Evolutionary conservation across 1,140 invertebrate species (phyloP), one percentile per base, ranked within the genome.

Genomic region (Hyphantria cunea): DNA sequence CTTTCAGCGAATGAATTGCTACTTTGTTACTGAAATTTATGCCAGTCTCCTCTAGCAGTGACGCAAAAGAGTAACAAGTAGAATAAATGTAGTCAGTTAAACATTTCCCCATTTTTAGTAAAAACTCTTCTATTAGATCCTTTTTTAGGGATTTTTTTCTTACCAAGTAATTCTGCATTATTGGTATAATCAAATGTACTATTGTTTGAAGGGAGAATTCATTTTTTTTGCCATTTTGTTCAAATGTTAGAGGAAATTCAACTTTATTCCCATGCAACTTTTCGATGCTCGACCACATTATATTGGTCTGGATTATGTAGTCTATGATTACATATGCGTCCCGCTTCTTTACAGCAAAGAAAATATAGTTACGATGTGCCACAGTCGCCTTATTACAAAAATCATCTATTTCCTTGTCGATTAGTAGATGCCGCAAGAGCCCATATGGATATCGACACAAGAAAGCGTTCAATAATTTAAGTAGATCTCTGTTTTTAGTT

Each of bases 271-370:
- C 41, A 5, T 51, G 11, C 17, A 33, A 39, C n/a, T 51, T 60
- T 5, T 62, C 56, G 25, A 64, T 32, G 37, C 70, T 64, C 2
- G 64, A 64, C 65, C 68, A 74, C 39, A 68, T 64, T 42, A 74
- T 42, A 42, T 59, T 52, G 33, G 44, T 53, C 11, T 65, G 62
- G 2, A 59, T 55, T 3, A 45, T 37, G 13, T 59, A 70, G 41
- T 68, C 56, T 34, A 62, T 37, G 8, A 69, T 14, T 0, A 44
- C 53, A 25, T 33, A 34, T 0, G 52, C 14, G 10, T 63, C 56
- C 31, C 60, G 47, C 47, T 74, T 70, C 6, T 44, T 15, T 10
- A 73, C 37, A 10, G 63, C 52, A 8, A 13, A 37, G 11, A 60
- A 10, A 25, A 73, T 12, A 5, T 47, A 25, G n/a, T 73, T 73